Evolutionary conservation across 2,888 invertebrate species (phyloP).

Genomic region (Microctonus hyperodae): DNA sequence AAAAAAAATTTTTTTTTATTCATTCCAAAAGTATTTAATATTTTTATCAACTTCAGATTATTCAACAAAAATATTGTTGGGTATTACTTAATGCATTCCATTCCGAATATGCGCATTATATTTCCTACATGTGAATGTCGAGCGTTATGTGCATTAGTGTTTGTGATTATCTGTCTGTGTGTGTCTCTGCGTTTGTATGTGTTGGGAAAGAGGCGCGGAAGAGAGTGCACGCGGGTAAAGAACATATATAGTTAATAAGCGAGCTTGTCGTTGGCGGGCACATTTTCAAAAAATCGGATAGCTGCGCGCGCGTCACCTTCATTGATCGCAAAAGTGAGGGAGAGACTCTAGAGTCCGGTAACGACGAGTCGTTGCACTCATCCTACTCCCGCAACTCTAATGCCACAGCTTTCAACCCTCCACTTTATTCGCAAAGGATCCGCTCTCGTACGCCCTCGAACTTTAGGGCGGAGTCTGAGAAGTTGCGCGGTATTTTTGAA

Average conservation of each 20-base stretch:
- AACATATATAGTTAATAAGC: slow-evolving; percentile 38
- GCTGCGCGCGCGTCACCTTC: slow-evolving; percentile 61
- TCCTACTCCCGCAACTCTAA: slow-evolving; percentile 21
- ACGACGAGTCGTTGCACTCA: slow-evolving; percentile 44
- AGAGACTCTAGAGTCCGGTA: slow-evolving; percentile 42
- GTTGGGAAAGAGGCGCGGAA: slow-evolving; percentile 32
- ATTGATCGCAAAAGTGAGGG: slow-evolving; percentile 54
- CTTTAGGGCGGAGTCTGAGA: slow-evolving; percentile 59
- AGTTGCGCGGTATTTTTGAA: slow-evolving; percentile 37
- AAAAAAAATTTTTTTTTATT: too few relatives aligned
- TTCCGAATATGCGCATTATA: not conserved
- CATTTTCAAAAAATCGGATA: slow-evolving; percentile 60
- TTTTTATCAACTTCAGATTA: not conserved
- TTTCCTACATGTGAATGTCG: not conserved
- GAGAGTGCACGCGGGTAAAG: slow-evolving; percentile 38
- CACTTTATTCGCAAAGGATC: not conserved
- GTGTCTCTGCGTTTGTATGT: not conserved
- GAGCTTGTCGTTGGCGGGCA: slow-evolving; percentile 57
- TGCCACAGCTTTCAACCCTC: slow-evolving; percentile 1
- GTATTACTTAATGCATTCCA: too few relatives aligned
- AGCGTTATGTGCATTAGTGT: not conserved
- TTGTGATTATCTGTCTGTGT: too few relatives aligned
- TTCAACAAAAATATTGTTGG: not conserved
- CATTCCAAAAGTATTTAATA: too few relatives aligned
- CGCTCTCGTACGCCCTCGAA: slow-evolving; percentile 50